Evolutionary conservation across 2,888 invertebrate genomes (phyloP).

Genomic region (Nomada hirtipes): DNA sequence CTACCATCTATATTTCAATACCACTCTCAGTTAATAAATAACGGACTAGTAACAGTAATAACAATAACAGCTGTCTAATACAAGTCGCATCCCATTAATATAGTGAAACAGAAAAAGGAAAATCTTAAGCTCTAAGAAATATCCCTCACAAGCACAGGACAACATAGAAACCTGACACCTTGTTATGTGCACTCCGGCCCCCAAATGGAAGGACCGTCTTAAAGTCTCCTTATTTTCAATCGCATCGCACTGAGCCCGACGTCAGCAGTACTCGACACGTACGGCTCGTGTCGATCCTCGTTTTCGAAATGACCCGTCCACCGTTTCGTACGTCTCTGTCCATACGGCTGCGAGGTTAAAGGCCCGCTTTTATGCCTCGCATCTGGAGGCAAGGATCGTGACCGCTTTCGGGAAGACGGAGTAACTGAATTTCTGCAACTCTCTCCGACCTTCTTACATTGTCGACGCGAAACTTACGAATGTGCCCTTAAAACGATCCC

Average conservation of each 20-base stretch:
- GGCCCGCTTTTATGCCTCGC: slow-evolving; percentile 41
- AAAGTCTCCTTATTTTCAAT: slow-evolving; percentile 74
- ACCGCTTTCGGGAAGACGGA: slow-evolving; percentile 1
- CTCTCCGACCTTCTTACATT: slow-evolving; percentile 9
- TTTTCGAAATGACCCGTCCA: slow-evolving; percentile 67
- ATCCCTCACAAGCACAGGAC: too few species aligned
- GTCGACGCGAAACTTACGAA: slow-evolving; percentile 11
- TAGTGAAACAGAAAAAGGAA: too few species aligned
- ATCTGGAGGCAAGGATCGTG: slow-evolving; percentile 13
- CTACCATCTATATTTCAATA: too few species aligned
- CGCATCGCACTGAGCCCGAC: slow-evolving; percentile 70
- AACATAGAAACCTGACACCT: too few species aligned
- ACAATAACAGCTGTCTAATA: too few species aligned
- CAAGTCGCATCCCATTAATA: too few species aligned
- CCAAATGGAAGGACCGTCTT: slow-evolving; percentile 30
- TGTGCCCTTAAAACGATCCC: slow-evolving; percentile 8
- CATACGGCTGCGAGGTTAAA: slow-evolving; percentile 23
- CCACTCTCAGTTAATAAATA: too few species aligned
- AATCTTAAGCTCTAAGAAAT: too few species aligned
- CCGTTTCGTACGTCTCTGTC: slow-evolving; percentile 43
- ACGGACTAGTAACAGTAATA: too few species aligned
- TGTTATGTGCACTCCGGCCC: too few species aligned
- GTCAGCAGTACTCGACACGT: slow-evolving; percentile 62
- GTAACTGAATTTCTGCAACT: slow-evolving; percentile 32
- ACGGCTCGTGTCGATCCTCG: slow-evolving; percentile 59